phyloP scores from a whole-genome alignment of 2,797 vertebrate species.

The Myotis pilosus region DNA sequence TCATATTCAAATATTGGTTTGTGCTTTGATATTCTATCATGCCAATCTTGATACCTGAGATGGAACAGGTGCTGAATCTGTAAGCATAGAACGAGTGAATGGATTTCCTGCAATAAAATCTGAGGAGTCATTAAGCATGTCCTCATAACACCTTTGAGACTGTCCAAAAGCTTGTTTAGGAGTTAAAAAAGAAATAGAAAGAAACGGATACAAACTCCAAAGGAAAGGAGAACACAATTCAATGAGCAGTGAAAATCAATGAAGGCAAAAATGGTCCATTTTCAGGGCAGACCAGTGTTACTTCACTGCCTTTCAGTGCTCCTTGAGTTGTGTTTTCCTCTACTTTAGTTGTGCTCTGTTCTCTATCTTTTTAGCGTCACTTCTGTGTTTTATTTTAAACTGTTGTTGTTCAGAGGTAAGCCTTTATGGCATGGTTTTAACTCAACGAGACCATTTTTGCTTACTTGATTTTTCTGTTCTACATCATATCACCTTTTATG shows the following conservation, averaged over 20 bases:
- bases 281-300: slow-evolving; percentile 35
- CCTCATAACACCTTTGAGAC: not conserved
- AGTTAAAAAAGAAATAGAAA: slow-evolving; percentile 53
- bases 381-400: slow-evolving; percentile 38
- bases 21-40: not conserved
- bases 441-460: not conserved
- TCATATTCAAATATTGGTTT: not conserved
- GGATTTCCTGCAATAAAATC: not conserved
- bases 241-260: slow-evolving; percentile 66
- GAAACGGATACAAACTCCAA: not conserved
- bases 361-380: not conserved
- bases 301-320: slow-evolving; percentile 66
- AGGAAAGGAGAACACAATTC: slow-evolving; percentile 36
- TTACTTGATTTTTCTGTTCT: slow-evolving; percentile 17
- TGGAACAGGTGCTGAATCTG: not conserved
- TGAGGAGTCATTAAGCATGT: not conserved
- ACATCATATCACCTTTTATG: not conserved
- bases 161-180: slow-evolving; percentile 6
- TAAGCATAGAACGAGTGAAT: not conserved
- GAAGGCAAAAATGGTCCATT: slow-evolving; percentile 61
- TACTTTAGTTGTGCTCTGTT: not conserved
- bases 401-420: not conserved
- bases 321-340: slow-evolving; percentile 32
- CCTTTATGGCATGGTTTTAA: not conserved
- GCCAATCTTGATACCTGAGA: not conserved